These are phyloP conservation scores for Amphiprion ocellaris DNA, from an alignment of 2,113 vertebrate genomes.

Conservation along the genomic window DNA sequence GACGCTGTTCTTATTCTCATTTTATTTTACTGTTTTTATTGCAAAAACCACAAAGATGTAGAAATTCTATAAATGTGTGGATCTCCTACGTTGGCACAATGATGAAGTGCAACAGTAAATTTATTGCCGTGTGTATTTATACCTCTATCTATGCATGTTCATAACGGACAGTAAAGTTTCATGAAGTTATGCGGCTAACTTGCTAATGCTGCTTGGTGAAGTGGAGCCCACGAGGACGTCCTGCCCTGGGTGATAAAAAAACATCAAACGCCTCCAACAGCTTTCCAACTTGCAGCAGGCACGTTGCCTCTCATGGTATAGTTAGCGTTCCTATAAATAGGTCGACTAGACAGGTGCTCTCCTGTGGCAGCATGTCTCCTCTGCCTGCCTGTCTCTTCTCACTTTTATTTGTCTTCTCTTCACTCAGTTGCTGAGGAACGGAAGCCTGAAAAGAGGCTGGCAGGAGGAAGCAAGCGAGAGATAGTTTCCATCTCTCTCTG, in stretches of 20 bases:
- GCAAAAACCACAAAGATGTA: too few relatives aligned
- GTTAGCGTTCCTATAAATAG: constrained; percentile 59
- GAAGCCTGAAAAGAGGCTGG: constrained; percentile 58
- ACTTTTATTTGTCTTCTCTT: constrained; percentile 64
- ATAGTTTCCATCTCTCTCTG: constrained; percentile 29
- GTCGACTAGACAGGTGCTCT: constrained; percentile 65
- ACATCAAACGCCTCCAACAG: constrained; percentile 17
- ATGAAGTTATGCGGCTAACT: constrained; percentile 18
- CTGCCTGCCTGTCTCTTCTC: constrained; percentile 46
- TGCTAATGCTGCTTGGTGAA: neutral
- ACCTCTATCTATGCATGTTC: too few relatives aligned
- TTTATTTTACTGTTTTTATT: too few relatives aligned
- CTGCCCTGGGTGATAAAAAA: constrained; percentile 31
- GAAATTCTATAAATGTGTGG: too few relatives aligned
- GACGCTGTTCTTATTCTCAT: too few relatives aligned
- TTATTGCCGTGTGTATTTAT: too few relatives aligned
- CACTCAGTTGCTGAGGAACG: constrained; percentile 64
- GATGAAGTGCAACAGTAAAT: too few relatives aligned
- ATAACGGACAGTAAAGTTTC: constrained; percentile 5
- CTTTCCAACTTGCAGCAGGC: constrained; percentile 31
- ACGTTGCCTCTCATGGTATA: constrained; percentile 47
- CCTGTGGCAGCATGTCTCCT: constrained; percentile 51
- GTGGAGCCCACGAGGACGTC: constrained; percentile 1
- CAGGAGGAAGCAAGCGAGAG: constrained; percentile 49
- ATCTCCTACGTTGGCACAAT: too few relatives aligned